phyloP scores from a whole-genome alignment of 2,113 vertebrate species.

The Seriola quinqueradiata region DNA sequence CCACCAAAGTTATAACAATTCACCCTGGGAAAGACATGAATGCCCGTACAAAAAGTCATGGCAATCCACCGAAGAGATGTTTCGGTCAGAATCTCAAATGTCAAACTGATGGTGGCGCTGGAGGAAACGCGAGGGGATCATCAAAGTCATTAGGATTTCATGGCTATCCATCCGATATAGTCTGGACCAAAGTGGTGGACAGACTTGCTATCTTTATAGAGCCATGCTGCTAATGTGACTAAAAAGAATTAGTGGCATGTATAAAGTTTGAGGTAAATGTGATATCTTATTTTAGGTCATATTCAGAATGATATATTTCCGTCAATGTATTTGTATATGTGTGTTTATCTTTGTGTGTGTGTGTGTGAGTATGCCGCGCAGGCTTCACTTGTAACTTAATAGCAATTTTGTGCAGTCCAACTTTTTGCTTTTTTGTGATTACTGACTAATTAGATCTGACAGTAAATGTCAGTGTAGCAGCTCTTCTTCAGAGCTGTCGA shows the following conservation, averaged over 20 bases:
- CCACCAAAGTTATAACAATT: no score
- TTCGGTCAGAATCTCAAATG: no score
- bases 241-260: not conserved
- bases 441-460: constrained; percentile 71
- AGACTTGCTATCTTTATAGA: no score
- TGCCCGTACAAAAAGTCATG: no score
- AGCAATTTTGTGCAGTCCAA: constrained; percentile 11
- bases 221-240: not conserved
- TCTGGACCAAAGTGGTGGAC: no score
- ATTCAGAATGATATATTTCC: not conserved
- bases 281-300: constrained; percentile 4
- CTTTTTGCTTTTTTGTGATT: constrained; percentile 49
- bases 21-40: not conserved
- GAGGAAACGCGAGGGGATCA: no score
- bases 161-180: no score
- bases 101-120: no score
- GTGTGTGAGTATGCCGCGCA: constrained; percentile 7
- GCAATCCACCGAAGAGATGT: no score
- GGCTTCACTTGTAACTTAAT: not conserved
- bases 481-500: constrained; percentile 44
- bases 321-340: not conserved
- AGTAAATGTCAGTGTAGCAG: constrained; percentile 62
- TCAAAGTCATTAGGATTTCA: no score
- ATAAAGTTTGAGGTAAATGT: not conserved
- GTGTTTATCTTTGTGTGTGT: not conserved